Conservation (phyloP, 2,888 invertebrate species). For the Trilocha varians region DNA sequence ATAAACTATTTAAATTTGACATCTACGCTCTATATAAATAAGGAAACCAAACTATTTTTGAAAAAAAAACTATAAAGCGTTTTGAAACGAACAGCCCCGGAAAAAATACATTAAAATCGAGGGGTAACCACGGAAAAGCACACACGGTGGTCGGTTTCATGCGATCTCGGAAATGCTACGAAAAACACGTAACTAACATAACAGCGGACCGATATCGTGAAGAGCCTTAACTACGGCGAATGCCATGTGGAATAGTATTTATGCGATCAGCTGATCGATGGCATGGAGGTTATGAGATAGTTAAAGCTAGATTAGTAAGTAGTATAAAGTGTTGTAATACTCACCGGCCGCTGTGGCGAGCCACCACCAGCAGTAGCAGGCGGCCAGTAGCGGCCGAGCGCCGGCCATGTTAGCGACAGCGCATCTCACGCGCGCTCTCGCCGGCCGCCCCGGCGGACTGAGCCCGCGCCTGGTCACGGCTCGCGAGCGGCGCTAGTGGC, state of each 20-base stretch:
- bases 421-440: constrained; percentile 71
- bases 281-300: not conserved
- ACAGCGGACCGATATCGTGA: constrained; percentile 30
- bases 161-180: constrained; percentile 31
- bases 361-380: constrained; percentile 71
- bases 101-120: constrained; percentile 10
- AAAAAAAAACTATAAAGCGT: too few relatives aligned
- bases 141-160: constrained; percentile 24
- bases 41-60: too few relatives aligned
- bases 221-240: constrained; percentile 24
- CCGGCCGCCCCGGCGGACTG: constrained; percentile 73
- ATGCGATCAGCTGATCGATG: constrained; percentile 46
- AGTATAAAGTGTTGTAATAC: constrained; percentile 40
- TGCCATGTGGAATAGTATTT: constrained; percentile 25
- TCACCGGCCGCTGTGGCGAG: constrained; percentile 69
- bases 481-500: constrained; percentile 57
- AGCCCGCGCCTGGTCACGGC: constrained; percentile 37
- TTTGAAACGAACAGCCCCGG: not conserved
- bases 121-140: constrained; percentile 29
- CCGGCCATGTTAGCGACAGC: constrained; percentile 71
- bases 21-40: too few relatives aligned
- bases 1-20: too few relatives aligned
- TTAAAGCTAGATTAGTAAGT: not conserved
- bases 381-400: constrained; percentile 73
- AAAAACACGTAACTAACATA: constrained; percentile 27